phyloP scores from a whole-genome alignment of 2,888 invertebrate genomes.

The Hypselothyrea guttata region DNA sequence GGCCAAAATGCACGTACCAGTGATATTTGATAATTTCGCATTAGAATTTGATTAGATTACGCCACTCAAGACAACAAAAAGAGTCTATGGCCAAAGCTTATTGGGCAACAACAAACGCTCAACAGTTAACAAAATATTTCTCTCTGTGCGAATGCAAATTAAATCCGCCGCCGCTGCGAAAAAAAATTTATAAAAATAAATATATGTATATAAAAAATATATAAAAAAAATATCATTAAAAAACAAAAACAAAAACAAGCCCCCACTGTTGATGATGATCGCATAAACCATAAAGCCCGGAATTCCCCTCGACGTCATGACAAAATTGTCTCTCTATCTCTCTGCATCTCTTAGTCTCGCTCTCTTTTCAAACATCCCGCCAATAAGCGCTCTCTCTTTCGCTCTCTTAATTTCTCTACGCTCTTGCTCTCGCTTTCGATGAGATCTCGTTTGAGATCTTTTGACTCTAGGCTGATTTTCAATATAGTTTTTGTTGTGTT shows the following conservation, averaged over 20 bases:
- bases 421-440: conserved; percentile 67
- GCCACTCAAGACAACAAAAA: conserved; percentile 23
- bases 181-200: conserved; percentile 7
- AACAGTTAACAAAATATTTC: not conserved
- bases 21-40: conserved; percentile 29
- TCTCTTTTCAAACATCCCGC: not conserved
- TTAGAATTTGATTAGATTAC: conserved; percentile 50
- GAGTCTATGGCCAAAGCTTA: conserved; percentile 29
- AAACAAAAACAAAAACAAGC: conserved; percentile 35
- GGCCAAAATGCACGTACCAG: conserved; percentile 23
- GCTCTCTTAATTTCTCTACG: conserved; percentile 12
- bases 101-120: conserved; percentile 21
- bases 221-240: conserved; percentile 31
- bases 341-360: conserved; percentile 11
- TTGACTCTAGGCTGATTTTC: conserved; percentile 48
- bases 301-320: conserved; percentile 74
- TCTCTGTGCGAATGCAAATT: conserved; percentile 34
- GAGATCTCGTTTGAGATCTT: conserved; percentile 54
- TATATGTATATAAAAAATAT: conserved; percentile 12
- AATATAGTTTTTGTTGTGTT: conserved; percentile 23
- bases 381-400: not conserved
- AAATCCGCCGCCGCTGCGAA: conserved; percentile 61
- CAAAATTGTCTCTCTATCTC: conserved; percentile 40
- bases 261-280: conserved; percentile 58
- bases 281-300: conserved; percentile 73